phyloP scores from a whole-genome alignment of 2,113 vertebrate species.

The Pitta sordida region DNA sequence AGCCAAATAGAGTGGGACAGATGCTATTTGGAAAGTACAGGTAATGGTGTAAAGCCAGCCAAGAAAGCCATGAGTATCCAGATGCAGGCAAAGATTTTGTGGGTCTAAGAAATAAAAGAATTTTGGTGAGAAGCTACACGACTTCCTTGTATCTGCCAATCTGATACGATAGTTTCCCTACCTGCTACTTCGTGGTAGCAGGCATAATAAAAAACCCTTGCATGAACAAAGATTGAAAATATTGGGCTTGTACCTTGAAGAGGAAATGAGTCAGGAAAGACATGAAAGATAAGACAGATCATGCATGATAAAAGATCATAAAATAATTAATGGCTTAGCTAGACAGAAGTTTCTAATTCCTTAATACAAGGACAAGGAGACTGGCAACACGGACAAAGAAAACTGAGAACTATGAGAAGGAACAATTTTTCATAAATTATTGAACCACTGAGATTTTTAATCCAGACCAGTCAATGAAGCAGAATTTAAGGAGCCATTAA shows the following conservation, averaged over 20 bases:
- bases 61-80: background rate
- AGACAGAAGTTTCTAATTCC: background rate
- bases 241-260: background rate
- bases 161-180: background rate
- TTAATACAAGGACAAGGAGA: background rate
- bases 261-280: background rate
- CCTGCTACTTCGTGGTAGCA: background rate
- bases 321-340: background rate
- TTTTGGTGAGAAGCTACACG: background rate
- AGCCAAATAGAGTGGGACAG: background rate
- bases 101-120: background rate
- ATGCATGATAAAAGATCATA: background rate
- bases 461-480: background rate
- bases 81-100: background rate
- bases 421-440: background rate
- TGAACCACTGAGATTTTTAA: background rate
- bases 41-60: background rate
- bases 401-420: background rate
- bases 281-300: background rate
- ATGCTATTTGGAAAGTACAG: background rate
- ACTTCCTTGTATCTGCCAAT: background rate
- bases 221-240: background rate
- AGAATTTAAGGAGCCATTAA: background rate
- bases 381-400: background rate
- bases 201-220: background rate